Evolutionary conservation across 2,797 vertebrate genomes (phyloP), one percentile per base, ranked within the genome.

Genomic region (Sarcophilus harrisii): DNA sequence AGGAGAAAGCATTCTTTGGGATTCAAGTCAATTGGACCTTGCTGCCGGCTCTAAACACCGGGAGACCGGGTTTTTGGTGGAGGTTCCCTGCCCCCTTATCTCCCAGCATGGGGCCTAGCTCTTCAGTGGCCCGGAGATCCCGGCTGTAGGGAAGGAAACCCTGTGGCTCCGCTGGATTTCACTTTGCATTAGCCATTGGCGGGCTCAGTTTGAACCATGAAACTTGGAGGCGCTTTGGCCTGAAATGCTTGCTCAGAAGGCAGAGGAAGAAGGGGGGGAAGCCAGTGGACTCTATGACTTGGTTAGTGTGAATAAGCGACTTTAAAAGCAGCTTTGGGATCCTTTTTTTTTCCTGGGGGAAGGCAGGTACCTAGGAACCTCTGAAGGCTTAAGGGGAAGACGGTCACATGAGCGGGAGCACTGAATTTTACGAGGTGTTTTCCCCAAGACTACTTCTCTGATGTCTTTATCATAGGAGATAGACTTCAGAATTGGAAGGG

Each of bases 41-140:
- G 18, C 32, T 66, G 18, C 92, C 58, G 12, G 93, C 13, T 87
- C 81, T 54, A 81, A 49, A 90, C 45, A 89, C 94, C 95, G 96
- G 12, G 24, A 45, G 27, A 87, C 94, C 27, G 93, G 95, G 94
- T 52, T 52, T 30, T 93, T 98, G 95, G 95, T 96, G 93, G 94
- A 93, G 92, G 95, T 96, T 93, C 38, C 91, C 94, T 93, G 32
- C 81, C 96, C 94, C 94, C 94, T 87, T 55, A 57, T 96, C 96
- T 90, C 95, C 96, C 94, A 95, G 93, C 92, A 96, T 95, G 96
- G 94, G 81, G 95, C 97, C 95, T 62, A 95, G 94, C 92, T 96
- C 90, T 95, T 60, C 73, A 92, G 59, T 96, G 92, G 92, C 95
- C 58, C 66, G 93, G 92, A 87, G 90, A 55, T 87, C 96, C 90